These are phyloP conservation scores for Aphaenogaster ashmeadi DNA, from an alignment of 1,140 invertebrate species.

Conservation along the genomic window DNA sequence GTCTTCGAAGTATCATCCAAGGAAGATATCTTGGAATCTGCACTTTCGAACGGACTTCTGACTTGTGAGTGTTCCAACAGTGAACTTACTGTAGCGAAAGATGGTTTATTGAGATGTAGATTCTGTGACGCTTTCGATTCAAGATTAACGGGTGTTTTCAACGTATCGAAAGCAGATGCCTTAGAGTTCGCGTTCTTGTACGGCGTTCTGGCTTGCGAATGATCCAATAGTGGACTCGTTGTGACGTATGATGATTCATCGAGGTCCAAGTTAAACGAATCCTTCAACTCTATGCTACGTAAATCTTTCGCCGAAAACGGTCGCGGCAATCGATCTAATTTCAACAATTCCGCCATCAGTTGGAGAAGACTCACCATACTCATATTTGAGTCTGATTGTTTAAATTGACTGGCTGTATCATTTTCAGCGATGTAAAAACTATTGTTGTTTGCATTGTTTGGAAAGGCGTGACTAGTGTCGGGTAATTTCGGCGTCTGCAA, in stretches of 20 bases:
- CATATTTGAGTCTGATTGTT: not conserved
- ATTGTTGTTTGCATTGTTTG: not conserved
- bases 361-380: constrained; percentile 66
- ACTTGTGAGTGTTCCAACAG: not conserved
- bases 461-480: not conserved
- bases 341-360: constrained; percentile 78
- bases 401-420: not conserved
- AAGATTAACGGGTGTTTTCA: not conserved
- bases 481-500: not conserved
- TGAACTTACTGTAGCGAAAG: not conserved
- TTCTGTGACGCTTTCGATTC: not conserved
- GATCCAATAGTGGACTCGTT: not conserved
- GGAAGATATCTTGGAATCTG: not conserved
- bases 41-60: not conserved
- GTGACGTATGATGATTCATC: not conserved
- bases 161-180: not conserved
- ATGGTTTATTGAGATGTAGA: not conserved
- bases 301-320: constrained; percentile 70
- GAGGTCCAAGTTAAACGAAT: not conserved
- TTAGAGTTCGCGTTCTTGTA: not conserved
- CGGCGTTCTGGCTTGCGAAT: not conserved
- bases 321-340: constrained; percentile 78
- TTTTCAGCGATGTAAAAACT: not conserved
- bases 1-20: not conserved
- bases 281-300: not conserved